Evolutionary conservation across 2,113 vertebrate genomes (phyloP).

Genomic region (Seriola quinqueradiata): DNA sequence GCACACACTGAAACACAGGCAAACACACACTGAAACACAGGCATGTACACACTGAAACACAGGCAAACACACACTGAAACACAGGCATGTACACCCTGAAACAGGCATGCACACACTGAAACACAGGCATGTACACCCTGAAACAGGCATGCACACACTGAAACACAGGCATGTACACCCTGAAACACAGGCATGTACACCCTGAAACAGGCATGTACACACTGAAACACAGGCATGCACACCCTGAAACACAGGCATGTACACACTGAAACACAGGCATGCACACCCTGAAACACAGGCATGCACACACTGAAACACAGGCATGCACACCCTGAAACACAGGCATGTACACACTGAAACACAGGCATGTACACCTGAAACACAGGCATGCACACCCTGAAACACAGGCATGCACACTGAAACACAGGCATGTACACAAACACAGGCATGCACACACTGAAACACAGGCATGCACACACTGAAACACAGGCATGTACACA

Average conservation of each 20-base stretch:
- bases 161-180: slow-evolving; percentile 8
- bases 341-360: not conserved
- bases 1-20: no score
- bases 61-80: not conserved
- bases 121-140: not conserved
- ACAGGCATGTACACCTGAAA: not conserved
- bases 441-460: not conserved
- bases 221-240: slow-evolving; percentile 16
- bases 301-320: slow-evolving; percentile 12
- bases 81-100: not conserved
- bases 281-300: not conserved
- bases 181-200: slow-evolving; percentile 16
- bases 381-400: not conserved
- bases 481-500: slow-evolving; percentile 13
- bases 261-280: slow-evolving; percentile 17
- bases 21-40: no score
- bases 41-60: no score
- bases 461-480: slow-evolving; percentile 1
- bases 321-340: not conserved
- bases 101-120: not conserved
- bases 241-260: not conserved
- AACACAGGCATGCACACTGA: not conserved
- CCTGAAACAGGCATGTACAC: slow-evolving; percentile 13
- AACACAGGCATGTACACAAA: not conserved
- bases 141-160: slow-evolving; percentile 6